Percentiles rank a stretch among this genome's conserved stretches.
Conservation (phyloP, 2,888 invertebrate genomes). For the Lymantria dispar region DNA sequence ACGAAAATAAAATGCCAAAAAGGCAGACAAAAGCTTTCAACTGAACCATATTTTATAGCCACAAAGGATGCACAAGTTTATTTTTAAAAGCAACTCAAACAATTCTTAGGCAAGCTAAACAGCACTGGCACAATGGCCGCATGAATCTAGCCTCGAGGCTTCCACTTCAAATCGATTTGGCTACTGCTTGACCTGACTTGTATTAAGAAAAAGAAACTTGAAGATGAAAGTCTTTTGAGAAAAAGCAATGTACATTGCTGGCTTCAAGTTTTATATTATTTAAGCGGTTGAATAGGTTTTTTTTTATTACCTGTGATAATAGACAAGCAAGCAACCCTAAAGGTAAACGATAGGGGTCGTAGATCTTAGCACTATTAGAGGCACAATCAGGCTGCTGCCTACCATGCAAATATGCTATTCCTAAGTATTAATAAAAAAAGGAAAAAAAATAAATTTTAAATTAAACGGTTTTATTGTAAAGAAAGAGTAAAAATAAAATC, state of each 20-base stretch:
- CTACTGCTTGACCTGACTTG: slow-evolving; percentile 46
- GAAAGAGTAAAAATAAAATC: too few species aligned
- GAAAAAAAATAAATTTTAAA: too few species aligned
- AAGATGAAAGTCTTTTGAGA: background rate
- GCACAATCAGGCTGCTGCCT: too few species aligned
- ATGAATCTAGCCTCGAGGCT: slow-evolving; percentile 44
- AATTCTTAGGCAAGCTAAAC: slow-evolving; percentile 48
- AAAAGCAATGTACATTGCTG: slow-evolving; percentile 23
- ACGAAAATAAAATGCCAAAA: slow-evolving; percentile 1
- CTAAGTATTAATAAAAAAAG: too few species aligned
- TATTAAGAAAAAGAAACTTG: slow-evolving; percentile 14
- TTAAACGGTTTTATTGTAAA: too few species aligned
- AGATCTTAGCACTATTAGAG: too few species aligned
- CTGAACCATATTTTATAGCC: slow-evolving; percentile 37
- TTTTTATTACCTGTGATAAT: too few species aligned
- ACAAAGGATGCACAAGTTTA: slow-evolving; percentile 43
- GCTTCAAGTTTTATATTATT: background rate
- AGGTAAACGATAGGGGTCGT: too few species aligned
- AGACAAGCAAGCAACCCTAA: too few species aligned
- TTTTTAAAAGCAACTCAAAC: slow-evolving; percentile 49
- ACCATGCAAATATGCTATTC: too few species aligned
- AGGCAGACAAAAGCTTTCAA: slow-evolving; percentile 28
- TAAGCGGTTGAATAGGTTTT: too few species aligned
- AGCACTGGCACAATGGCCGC: slow-evolving; percentile 43
- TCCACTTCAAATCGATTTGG: slow-evolving; percentile 57